Evolutionary conservation across 2,888 invertebrate genomes (phyloP), one percentile per base, ranked within the genome.

Genomic region (Chymomyza fuscimana): DNA sequence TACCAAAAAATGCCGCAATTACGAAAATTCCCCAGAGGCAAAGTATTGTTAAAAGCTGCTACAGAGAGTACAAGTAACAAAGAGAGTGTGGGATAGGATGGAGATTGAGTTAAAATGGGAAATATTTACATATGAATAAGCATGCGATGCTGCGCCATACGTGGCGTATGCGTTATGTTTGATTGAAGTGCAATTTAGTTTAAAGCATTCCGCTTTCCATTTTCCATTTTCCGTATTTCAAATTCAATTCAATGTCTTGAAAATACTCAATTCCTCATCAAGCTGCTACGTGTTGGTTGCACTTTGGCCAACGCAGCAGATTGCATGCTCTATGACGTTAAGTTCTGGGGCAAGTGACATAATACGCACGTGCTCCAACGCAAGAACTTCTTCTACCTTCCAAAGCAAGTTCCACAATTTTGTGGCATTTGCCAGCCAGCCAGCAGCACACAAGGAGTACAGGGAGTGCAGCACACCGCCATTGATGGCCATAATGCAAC

Each of bases 61-160:
- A 12, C 40, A 46, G 40, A 46, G 40, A 46, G 16, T 15, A n/a
- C 12, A 60, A 40, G 32, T 4, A 29, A 40, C 36, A 32, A 60
- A 40, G 4, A 16, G 15, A 5, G 3, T 36, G 36, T 32, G 36
- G 32, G 0, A 4, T 25, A 25, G 25, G n/a, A 29, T 15, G 10
- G 19, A 32, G 32, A 60, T 60, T 22, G 36, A 72, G 63, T 68
- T 74, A 68, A 73, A 76, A 76, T 75, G 77, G 70, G 32, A 75
- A 78, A 76, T 79, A 76, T 79, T 72, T 64, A 46, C 73, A 74
- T 73, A 74, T 74, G 73, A 84, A 76, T 86, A 73, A 76, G 71
- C 80, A 79, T 9, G 22, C 22, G 60, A 65, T 36, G 22, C 62
- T 40, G 59, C 54, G 66, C 36, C 76, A 72, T 63, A 75, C 69